Conservation (phyloP, 2,888 invertebrate genomes). For the Orthosia cruda region DNA sequence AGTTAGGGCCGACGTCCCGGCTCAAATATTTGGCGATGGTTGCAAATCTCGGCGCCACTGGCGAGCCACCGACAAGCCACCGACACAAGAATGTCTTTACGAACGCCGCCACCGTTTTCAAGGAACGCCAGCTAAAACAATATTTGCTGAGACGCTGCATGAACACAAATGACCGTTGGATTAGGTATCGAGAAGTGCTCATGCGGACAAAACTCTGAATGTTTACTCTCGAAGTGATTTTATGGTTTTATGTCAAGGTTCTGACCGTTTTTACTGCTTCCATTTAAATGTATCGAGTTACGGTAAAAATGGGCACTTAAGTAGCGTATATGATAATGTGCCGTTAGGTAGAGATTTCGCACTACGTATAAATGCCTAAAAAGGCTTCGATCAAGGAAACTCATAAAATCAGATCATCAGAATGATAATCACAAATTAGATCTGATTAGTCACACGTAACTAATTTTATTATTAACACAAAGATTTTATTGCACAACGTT, state of each 20-base stretch:
- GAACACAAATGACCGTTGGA: slow-evolving; percentile 91
- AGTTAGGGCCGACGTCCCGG: slow-evolving; percentile 82
- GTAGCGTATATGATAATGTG: background rate
- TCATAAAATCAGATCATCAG: background rate
- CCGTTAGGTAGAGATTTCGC: background rate
- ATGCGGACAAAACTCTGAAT: slow-evolving; percentile 47
- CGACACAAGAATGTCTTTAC: slow-evolving; percentile 76
- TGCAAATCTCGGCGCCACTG: slow-evolving; percentile 88
- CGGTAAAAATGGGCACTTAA: background rate
- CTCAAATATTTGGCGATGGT: slow-evolving; percentile 89
- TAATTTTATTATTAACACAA: background rate
- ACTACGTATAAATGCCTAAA: background rate
- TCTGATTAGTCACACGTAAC: background rate
- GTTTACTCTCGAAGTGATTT: slow-evolving; percentile 51
- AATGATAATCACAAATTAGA: background rate
- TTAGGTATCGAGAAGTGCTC: slow-evolving; percentile 78
- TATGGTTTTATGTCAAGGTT: slow-evolving; percentile 30
- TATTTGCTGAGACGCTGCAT: slow-evolving; percentile 87
- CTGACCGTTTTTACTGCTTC: slow-evolving; percentile 23
- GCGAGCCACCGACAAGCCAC: slow-evolving; percentile 50
- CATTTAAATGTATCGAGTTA: slow-evolving; percentile 25
- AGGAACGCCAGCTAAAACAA: slow-evolving; percentile 87
- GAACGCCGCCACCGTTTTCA: slow-evolving; percentile 77
- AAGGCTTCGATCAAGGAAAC: background rate
- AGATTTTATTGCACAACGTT: slow-evolving; percentile 20